These are phyloP conservation scores for Malaclemys terrapin DNA, from an alignment of 2,113 vertebrate species.

Conservation along the genomic window DNA sequence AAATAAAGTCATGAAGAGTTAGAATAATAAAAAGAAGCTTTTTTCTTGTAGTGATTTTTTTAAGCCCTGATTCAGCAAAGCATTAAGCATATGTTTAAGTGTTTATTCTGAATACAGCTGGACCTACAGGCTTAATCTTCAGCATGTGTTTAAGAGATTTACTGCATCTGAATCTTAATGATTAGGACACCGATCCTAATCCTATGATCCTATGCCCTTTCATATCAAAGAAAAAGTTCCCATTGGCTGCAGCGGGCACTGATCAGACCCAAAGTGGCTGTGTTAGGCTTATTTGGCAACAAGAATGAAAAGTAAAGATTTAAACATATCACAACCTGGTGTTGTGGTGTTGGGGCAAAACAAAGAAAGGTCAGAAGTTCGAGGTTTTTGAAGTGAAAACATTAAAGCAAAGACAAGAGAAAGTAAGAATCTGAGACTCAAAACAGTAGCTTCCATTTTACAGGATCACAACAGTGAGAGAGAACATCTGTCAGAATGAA, in stretches of 20 bases:
- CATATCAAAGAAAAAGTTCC: not conserved
- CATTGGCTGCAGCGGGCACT: not conserved
- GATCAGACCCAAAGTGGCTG: not conserved
- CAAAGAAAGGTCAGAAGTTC: not conserved
- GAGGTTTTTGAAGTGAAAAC: not conserved
- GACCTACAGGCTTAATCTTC: not conserved
- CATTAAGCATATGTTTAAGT: not conserved
- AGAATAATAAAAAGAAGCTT: not conserved
- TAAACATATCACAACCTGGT: not conserved
- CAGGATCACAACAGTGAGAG: not conserved
- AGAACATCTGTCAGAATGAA: not conserved
- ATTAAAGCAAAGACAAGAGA: not conserved
- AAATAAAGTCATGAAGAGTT: not conserved
- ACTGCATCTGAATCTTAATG: not conserved
- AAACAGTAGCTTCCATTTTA: not conserved
- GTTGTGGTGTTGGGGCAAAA: not conserved
- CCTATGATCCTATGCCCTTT: rapidly evolving
- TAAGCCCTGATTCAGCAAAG: not conserved
- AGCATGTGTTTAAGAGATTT: not conserved
- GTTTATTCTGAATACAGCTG: not conserved
- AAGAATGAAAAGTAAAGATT: not conserved
- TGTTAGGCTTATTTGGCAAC: not conserved
- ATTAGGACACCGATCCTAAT: not conserved
- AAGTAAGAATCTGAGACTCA: not conserved
- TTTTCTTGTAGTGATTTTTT: not conserved